These are phyloP conservation scores for Proctacanthus coquilletti DNA, from an alignment of 1,140 invertebrate species.

Conservation along the genomic window DNA sequence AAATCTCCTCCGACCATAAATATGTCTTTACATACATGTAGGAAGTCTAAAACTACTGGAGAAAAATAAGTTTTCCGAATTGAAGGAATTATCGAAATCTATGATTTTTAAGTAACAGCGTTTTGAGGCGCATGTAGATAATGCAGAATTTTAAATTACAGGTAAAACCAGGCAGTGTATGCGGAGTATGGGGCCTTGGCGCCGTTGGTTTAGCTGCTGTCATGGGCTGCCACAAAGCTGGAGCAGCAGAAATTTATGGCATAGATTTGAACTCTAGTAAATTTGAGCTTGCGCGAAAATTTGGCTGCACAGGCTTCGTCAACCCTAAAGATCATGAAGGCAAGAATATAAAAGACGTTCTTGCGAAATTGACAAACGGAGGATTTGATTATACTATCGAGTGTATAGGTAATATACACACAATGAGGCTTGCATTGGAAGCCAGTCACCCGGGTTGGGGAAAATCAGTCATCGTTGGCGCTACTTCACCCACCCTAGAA, in stretches of 20 bases:
- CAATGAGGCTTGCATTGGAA: conserved; percentile 51
- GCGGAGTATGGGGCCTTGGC: conserved; percentile 86
- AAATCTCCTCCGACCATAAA: too few relatives aligned
- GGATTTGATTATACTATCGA: conserved; percentile 56
- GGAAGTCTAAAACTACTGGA: too few relatives aligned
- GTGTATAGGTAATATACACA: conserved; percentile 46
- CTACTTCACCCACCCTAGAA: conserved; percentile 28
- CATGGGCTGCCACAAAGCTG: conserved; percentile 76
- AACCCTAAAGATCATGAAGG: conserved; percentile 55
- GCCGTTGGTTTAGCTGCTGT: conserved; percentile 83
- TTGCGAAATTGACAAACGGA: conserved; percentile 44
- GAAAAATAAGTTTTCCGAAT: neutral
- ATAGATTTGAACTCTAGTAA: conserved; percentile 79
- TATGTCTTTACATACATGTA: too few relatives aligned
- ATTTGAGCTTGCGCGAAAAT: conserved; percentile 63
- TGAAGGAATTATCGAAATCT: neutral
- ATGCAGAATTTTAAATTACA: too few relatives aligned
- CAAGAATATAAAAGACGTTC: conserved; percentile 33
- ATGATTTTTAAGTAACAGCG: neutral
- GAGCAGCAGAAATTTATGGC: conserved; percentile 78
- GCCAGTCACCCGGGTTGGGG: conserved; percentile 57
- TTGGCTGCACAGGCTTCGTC: conserved; percentile 77
- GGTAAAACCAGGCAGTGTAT: conserved; percentile 55
- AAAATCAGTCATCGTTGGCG: conserved; percentile 47
- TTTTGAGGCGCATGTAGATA: too few relatives aligned